Percentiles rank a stretch among this genome's conserved stretches.
phyloP scores from a whole-genome alignment of 1,140 invertebrate genomes.

The Maniola jurtina region DNA sequence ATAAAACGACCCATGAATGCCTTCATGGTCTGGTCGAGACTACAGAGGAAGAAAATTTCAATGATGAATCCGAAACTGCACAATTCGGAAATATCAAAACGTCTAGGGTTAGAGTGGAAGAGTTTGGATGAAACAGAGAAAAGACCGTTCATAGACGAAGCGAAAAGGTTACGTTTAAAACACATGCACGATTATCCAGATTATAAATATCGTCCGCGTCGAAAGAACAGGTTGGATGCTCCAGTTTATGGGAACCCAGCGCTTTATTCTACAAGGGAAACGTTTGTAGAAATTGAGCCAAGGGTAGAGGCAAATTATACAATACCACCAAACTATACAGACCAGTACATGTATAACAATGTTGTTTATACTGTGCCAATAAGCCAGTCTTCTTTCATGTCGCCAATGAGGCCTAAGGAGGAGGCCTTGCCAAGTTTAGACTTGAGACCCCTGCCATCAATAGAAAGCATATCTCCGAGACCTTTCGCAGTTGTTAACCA shows the following conservation, averaged over 20 bases:
- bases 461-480: conserved; percentile 70
- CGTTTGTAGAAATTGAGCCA: conserved; percentile 59
- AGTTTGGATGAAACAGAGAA: conserved; percentile 83
- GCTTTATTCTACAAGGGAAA: conserved; percentile 52
- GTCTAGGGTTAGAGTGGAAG: conserved; percentile 86
- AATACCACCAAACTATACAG: conserved; percentile 54
- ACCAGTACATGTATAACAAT: conserved; percentile 69
- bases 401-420: conserved; percentile 58
- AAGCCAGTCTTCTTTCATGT: conserved; percentile 60
- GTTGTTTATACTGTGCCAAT: conserved; percentile 69
- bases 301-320: conserved; percentile 52
- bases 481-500: conserved; percentile 73
- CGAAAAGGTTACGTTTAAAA: conserved; percentile 84
- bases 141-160: conserved; percentile 91
- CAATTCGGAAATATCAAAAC: conserved; percentile 87
- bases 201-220: conserved; percentile 85
- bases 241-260: conserved; percentile 42
- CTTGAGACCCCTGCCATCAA: conserved; percentile 64
- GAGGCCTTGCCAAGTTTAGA: conserved; percentile 55
- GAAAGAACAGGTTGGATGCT: conserved; percentile 81
- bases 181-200: conserved; percentile 89
- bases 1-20: conserved; percentile 86
- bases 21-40: conserved; percentile 86
- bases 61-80: conserved; percentile 90
- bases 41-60: conserved; percentile 86